Evolutionary conservation across 2,888 invertebrate genomes (phyloP).

Genomic region (Nomada ferruginata): DNA sequence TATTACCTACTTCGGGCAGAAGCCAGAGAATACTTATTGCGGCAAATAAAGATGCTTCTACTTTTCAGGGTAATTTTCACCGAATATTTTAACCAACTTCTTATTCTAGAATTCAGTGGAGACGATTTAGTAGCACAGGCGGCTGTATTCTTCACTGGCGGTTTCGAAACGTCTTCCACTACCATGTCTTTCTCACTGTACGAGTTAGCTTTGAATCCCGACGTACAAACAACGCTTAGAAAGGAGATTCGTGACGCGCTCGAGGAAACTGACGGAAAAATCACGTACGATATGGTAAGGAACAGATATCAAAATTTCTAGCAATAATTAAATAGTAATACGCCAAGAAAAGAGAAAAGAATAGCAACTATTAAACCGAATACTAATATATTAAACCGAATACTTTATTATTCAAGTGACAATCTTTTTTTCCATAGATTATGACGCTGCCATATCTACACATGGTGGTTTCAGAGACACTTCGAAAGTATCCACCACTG

Average conservation of each 20-base stretch:
- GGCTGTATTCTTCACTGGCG: conserved; percentile 75
- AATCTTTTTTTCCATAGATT: conserved; percentile 7
- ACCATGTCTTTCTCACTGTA: conserved; percentile 72
- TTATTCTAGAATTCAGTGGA: conserved; percentile 72
- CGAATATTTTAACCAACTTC: not conserved
- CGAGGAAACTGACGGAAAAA: conserved; percentile 64
- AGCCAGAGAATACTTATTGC: no score
- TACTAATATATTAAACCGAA: not conserved
- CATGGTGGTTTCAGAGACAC: conserved; percentile 80
- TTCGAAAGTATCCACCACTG: conserved; percentile 82
- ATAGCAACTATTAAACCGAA: not conserved
- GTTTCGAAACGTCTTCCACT: conserved; percentile 78
- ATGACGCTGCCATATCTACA: conserved; percentile 73
- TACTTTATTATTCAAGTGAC: no score
- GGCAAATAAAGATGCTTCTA: no score
- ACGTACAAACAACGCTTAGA: conserved; percentile 72
- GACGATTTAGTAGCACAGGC: conserved; percentile 77
- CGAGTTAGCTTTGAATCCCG: conserved; percentile 72
- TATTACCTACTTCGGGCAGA: no score
- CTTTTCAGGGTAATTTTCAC: no score
- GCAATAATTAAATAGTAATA: no score
- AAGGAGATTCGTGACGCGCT: conserved; percentile 70
- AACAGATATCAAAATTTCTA: not conserved
- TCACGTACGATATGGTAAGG: conserved; percentile 77
- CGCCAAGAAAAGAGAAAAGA: no score